Evolutionary conservation across 2,888 invertebrate species (phyloP).

Genomic region (Idaea biselata): DNA sequence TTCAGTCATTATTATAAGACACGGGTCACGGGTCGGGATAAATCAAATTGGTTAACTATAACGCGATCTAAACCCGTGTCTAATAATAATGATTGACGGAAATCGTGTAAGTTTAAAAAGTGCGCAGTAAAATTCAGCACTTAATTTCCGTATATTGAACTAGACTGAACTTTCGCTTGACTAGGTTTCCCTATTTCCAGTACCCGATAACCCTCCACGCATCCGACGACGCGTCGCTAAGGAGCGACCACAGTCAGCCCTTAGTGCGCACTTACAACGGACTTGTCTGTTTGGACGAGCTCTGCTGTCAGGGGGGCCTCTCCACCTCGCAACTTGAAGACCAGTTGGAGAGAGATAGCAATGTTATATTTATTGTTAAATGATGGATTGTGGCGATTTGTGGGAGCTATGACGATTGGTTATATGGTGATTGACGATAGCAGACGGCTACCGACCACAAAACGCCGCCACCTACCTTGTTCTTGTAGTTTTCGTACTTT

Average conservation of each 20-base stretch:
- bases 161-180: background rate
- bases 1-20: too few relatives aligned
- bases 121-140: too few relatives aligned
- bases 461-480: too few relatives aligned
- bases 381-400: conserved; percentile 33
- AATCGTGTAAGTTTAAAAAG: too few relatives aligned
- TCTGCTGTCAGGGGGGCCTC: conserved; percentile 89
- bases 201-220: conserved; percentile 77
- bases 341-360: conserved; percentile 87
- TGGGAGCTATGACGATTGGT: conserved; percentile 6
- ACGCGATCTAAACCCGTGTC: too few relatives aligned
- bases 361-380: conserved; percentile 83
- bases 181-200: conserved; percentile 52
- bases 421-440: conserved; percentile 3
- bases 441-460: too few relatives aligned
- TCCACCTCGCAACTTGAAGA: conserved; percentile 87
- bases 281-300: conserved; percentile 87
- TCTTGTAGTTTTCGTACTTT: too few relatives aligned
- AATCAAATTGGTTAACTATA: too few relatives aligned
- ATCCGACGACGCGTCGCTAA: conserved; percentile 51
- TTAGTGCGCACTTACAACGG: conserved; percentile 68
- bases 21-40: too few relatives aligned
- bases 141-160: too few relatives aligned
- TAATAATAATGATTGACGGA: too few relatives aligned
- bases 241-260: conserved; percentile 65